phyloP scores from a whole-genome alignment of 2,113 vertebrate species.

The Paradoxurus hermaphroditus region DNA sequence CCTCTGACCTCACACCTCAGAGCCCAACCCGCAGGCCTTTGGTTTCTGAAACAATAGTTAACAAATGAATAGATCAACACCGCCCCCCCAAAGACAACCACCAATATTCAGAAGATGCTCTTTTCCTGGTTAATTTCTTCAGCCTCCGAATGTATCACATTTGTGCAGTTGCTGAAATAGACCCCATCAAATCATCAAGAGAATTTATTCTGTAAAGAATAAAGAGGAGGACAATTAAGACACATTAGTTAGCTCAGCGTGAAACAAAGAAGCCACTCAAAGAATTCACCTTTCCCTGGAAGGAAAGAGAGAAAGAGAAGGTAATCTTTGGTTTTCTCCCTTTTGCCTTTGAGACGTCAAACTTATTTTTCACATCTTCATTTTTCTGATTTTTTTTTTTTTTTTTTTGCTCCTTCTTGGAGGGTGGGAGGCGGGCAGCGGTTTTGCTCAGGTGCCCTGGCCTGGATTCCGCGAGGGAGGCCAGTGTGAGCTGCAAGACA shows the following conservation, averaged over 20 bases:
- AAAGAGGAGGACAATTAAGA: not conserved
- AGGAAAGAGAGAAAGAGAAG: not conserved
- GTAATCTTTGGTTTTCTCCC: not conserved
- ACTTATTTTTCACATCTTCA: constrained; percentile 11
- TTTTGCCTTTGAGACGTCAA: not conserved
- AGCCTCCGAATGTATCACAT: not conserved
- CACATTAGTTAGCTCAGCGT: not conserved
- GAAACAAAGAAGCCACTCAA: not conserved
- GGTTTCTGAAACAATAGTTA: not conserved
- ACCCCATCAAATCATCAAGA: constrained; percentile 25
- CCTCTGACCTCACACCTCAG: not conserved
- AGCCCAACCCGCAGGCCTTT: rapidly evolving
- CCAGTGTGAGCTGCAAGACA: not conserved
- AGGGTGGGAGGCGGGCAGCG: not conserved
- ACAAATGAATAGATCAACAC: not conserved
- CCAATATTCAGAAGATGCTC: not conserved
- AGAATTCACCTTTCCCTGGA: not conserved
- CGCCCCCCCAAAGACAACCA: not conserved
- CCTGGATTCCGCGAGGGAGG: not conserved
- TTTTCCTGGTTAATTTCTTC: constrained; percentile 40
- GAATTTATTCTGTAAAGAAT: not conserved
- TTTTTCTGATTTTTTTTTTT: not conserved
- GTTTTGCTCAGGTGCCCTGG: not conserved
- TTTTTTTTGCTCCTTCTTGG: not conserved
- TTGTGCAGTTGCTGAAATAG: not conserved